Evolutionary conservation across 2,797 vertebrate species (phyloP), one percentile per base, ranked within the genome.

Genomic region (Pseudopleuronectes americanus): DNA sequence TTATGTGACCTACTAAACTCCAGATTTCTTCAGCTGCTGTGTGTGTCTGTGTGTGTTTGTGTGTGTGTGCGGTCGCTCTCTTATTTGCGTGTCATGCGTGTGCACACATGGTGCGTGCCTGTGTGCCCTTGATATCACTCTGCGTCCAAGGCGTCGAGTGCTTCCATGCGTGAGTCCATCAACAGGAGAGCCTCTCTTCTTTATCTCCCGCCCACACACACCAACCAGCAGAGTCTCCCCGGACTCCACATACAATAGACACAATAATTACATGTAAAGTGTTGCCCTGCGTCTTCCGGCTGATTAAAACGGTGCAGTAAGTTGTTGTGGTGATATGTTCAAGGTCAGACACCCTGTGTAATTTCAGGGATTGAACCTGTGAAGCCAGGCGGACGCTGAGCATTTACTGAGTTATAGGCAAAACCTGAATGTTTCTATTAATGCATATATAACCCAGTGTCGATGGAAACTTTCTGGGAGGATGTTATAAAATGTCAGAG

Each of bases 161-260:
- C 74, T 81, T 87, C 76, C 77, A 82, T 52, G 87, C 85, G 66
- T 77, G 86, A 83, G 45, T 77, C 65, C 78, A 31, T 82, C 77
- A 47, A 58, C 17, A 43, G 56, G 71, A 73, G 68, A 64, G 55
- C 64, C 70, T 84, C 80, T 71, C 55, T 23, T 72, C 76, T 84
- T 89, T 90, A 90, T 92, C 90, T 89, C 70, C 1, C 77, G 80
- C 87, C 71, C 86, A 83, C 84, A 85, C 85, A 67, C 38, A 10
- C 75, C 72, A 59, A 76, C 61, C n/a, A 38, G 13, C 60, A 12
- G 38, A 21, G 68, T 85, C 87, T 85, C 89, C 3, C 23, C n/a
- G 77, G 90, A 85, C 72, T 43, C 4, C 67, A 31, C 62, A 49
- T 67, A 87, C 87, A 85, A 80, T 65, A 84, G 76, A 84, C 73